Conservation (phyloP, 2,113 vertebrate species). For the Bufo bufo region DNA sequence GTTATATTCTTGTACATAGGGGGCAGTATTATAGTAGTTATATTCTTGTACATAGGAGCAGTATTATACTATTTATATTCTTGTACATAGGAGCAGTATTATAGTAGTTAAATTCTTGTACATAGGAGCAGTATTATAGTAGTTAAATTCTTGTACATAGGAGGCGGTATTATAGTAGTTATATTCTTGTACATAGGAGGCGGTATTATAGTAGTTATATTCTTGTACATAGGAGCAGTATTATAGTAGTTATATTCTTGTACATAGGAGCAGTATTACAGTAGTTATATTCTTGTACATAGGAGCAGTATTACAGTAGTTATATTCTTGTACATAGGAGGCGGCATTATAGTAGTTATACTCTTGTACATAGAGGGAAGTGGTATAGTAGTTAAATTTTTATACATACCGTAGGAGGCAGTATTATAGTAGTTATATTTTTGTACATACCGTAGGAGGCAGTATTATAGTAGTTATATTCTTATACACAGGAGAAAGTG, state of each 20-base stretch:
- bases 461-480: no score
- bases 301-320: neutral
- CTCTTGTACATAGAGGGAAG: no score
- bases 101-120: neutral
- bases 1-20: neutral
- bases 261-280: no score
- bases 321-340: neutral
- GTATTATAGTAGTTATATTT: no score
- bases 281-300: no score
- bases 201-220: neutral
- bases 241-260: no score
- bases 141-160: neutral
- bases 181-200: neutral
- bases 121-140: neutral
- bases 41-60: neutral
- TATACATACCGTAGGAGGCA: no score
- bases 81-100: neutral
- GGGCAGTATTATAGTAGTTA: neutral
- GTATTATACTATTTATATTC: neutral
- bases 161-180: neutral
- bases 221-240: no score
- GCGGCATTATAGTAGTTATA: neutral
- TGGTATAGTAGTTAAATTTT: no score
- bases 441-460: no score
- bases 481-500: no score